Conservation (phyloP, 2,797 vertebrate genomes). For the Sebastes matsubarae region DNA sequence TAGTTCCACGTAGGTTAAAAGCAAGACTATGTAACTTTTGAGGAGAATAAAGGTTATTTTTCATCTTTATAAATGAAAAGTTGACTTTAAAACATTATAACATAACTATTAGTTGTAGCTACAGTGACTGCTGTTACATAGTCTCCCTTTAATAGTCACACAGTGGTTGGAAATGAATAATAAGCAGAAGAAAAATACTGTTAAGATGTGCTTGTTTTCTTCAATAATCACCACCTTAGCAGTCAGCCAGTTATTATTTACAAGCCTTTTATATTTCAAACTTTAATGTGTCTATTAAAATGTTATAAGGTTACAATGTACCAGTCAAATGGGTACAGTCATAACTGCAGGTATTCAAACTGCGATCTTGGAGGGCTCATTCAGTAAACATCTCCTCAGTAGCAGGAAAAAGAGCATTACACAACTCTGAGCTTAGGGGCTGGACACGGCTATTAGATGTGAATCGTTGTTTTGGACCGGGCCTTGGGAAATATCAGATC, state of each 20-base stretch:
- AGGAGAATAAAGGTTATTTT: not conserved
- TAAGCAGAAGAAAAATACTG: not conserved
- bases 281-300: constrained; percentile 7
- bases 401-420: constrained; percentile 36
- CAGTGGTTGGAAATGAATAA: not conserved
- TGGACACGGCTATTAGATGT: constrained; percentile 40
- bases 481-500: constrained; percentile 73
- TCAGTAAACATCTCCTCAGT: constrained; percentile 39
- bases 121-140: not conserved
- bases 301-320: not conserved
- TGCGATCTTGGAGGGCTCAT: not conserved
- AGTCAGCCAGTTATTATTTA: constrained; percentile 1
- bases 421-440: constrained; percentile 35
- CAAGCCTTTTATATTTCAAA: not conserved
- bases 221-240: not conserved
- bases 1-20: not conserved
- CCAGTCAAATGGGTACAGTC: not conserved
- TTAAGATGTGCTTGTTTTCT: constrained; percentile 5
- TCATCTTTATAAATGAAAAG: not conserved
- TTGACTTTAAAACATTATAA: not conserved
- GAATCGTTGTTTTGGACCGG: constrained; percentile 58
- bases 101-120: not conserved
- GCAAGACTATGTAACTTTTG: not conserved
- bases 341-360: not conserved
- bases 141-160: not conserved